A percentile compares a stretch with the other conserved stretches of the same genome.
These are phyloP conservation scores for Amazonetta brasiliensis DNA, from an alignment of 2,797 vertebrate genomes.

Conservation along the genomic window DNA sequence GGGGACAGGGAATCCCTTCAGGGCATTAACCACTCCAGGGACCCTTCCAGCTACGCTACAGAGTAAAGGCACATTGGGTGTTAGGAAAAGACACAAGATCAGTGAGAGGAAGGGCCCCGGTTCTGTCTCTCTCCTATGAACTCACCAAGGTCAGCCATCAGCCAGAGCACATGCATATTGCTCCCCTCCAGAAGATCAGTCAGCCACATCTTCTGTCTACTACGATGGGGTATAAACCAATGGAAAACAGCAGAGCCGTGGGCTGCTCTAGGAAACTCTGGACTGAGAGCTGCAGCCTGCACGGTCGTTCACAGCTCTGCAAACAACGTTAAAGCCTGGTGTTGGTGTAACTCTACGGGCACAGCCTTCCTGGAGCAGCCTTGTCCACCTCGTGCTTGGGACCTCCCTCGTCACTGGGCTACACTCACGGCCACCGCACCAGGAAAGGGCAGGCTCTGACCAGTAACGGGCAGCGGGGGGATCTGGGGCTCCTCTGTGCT, in stretches of 20 bases:
- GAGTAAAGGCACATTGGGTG: not conserved
- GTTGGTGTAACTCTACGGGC: not conserved
- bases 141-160: not conserved
- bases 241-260: not conserved
- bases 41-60: not conserved
- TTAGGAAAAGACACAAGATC: not conserved
- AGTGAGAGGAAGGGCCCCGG: not conserved
- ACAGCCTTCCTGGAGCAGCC: not conserved
- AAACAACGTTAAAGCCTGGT: not conserved
- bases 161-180: not conserved
- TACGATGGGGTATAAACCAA: not conserved
- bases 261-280: not conserved
- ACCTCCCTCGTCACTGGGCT: not conserved
- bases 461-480: not conserved
- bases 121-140: not conserved
- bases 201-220: not conserved
- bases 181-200: not conserved
- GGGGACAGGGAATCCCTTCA: not conserved
- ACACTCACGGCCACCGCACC: not conserved
- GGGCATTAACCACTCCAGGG: not conserved
- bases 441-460: not conserved
- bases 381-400: not conserved
- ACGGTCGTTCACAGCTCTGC: not conserved
- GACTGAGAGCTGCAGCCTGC: not conserved
- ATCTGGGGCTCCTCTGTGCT: not conserved